phyloP scores from a whole-genome alignment of 2,888 invertebrate genomes.

The Heliconius cydno region DNA sequence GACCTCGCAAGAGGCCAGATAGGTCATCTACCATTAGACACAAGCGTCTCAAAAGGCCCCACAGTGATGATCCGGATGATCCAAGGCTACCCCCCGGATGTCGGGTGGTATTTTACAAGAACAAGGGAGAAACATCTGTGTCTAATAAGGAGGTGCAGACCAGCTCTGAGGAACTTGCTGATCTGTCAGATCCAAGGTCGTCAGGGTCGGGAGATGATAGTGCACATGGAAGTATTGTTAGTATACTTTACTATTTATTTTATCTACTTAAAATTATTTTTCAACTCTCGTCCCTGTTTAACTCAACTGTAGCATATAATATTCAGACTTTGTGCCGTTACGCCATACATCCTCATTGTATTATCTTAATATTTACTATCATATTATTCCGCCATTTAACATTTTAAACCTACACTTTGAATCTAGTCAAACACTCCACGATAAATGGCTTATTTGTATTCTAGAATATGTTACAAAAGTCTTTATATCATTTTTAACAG shows the following conservation, averaged over 20 bases:
- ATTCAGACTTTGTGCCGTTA: no score
- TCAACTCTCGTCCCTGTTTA: not conserved
- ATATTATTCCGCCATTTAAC: no score
- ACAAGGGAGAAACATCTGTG: slow-evolving; percentile 19
- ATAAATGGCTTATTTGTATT: not conserved
- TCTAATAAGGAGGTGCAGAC: slow-evolving; percentile 29
- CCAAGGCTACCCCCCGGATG: not conserved
- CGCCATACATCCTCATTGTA: no score
- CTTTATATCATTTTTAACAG: slow-evolving; percentile 3
- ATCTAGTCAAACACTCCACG: no score
- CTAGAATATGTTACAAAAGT: not conserved
- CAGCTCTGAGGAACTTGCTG: slow-evolving; percentile 3
- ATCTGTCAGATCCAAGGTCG: slow-evolving; percentile 19
- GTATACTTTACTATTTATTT: not conserved
- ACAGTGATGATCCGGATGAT: slow-evolving; percentile 20
- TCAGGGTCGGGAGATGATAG: slow-evolving; percentile 18
- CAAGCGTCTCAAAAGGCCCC: slow-evolving; percentile 13
- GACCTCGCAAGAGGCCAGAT: not conserved
- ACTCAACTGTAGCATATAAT: no score
- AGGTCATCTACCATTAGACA: not conserved
- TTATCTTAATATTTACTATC: no score
- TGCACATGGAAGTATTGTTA: slow-evolving; percentile 21
- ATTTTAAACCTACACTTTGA: no score
- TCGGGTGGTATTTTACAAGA: slow-evolving; percentile 22
- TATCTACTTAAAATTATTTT: not conserved